These are phyloP conservation scores for Habropoda laboriosa DNA, from an alignment of 1,140 invertebrate species.

Conservation along the genomic window DNA sequence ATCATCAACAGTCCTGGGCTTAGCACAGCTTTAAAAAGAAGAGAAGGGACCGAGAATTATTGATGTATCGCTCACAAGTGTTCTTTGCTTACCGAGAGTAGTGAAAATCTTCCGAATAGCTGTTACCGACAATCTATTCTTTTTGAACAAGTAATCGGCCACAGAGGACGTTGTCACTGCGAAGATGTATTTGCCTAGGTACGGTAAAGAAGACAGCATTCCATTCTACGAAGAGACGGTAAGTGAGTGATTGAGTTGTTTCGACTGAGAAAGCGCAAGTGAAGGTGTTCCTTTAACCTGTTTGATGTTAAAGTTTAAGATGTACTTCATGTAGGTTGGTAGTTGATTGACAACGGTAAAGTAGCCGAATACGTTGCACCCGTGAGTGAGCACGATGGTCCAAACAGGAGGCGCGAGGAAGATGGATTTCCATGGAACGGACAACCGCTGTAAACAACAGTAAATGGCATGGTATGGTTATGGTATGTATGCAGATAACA, in stretches of 20 bases:
- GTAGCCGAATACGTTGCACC: conserved; percentile 96
- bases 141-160: conserved; percentile 86
- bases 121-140: conserved; percentile 86
- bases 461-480: background rate
- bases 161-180: conserved; percentile 86
- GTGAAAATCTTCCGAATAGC: conserved; percentile 87
- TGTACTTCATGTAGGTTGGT: conserved; percentile 96
- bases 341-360: conserved; percentile 97
- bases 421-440: conserved; percentile 91
- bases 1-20: conserved; percentile 87
- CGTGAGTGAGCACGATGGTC: conserved; percentile 95
- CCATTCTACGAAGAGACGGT: conserved; percentile 87
- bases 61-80: no score
- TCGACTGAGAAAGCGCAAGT: no score
- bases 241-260: background rate
- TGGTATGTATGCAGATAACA: no score
- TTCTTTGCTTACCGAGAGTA: conserved; percentile 82
- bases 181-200: conserved; percentile 91
- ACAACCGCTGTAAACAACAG: conserved; percentile 81
- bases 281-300: no score
- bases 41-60: no score
- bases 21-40: conserved; percentile 82
- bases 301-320: conserved; percentile 94
- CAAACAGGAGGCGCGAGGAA: conserved; percentile 92
- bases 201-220: conserved; percentile 93